Base-by-base conservation (phyloP, 2,113 vertebrate species). In the cat (Felis catus) region DNA sequence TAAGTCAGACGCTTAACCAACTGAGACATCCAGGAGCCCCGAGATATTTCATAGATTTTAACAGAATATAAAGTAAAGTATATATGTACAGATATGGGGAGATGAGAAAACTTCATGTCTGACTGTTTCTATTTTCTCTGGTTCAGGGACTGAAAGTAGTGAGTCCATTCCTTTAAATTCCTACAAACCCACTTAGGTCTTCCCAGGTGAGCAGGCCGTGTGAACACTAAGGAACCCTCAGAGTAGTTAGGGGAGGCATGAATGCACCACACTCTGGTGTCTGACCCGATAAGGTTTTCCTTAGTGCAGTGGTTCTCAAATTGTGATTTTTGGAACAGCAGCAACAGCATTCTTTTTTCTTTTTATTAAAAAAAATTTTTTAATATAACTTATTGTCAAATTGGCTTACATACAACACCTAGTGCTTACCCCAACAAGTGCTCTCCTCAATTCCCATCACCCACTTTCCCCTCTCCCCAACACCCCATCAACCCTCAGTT, bases 31-130 rank as follows among this genome's bases (percentile, higher is more conserved):
- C 45, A 45, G 45, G 45, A 0, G 8, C 45, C 45, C 45, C 45
- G 16, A 89, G 76, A 81, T 12, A 95, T 19, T 78, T 78, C 48
- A 58, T 3, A 65, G 31, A 66, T 89, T 91, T 90, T 70, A 90
- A 89, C 15, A 87, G 61, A 96, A 87, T 31, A 95, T 78, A 93
- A 86, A 71, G 73, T 63, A 76, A 96, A 90, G 10, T 21, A 33
- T 74, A 76, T 33, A 16, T 27, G 33, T 91, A 74, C 2, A 80
- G 71, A 89, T 9, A 21, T 14, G 21, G 27, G 12, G 41, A 92
- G n/a, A 90, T 51, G 16, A 86, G 31, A n/a, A 97, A 86, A 92
- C 58, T 76, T 95, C 36, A 58, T 74, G 14, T 86, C 51, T 39
- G 39, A 39, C 39, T 82, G 36, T 58, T 92, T 91, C 63, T 91